Conservation (phyloP, 2,797 vertebrate species). For the Tachyglossus aculeatus region DNA sequence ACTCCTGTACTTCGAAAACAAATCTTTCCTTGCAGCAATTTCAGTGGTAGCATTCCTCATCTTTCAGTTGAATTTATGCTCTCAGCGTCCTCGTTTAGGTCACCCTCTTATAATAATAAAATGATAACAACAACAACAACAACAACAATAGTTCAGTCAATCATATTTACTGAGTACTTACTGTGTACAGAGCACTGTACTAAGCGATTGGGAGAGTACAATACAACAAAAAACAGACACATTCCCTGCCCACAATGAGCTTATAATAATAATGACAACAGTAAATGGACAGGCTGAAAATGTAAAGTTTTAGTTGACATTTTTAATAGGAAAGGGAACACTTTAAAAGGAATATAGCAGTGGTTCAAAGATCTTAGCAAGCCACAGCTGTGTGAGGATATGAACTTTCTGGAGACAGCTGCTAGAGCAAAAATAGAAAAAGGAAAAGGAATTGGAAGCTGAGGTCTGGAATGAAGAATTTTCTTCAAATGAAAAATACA, state of each 20-base stretch:
- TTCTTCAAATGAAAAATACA: neutral
- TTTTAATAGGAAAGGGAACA: slow-evolving; percentile 9
- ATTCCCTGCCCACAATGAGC: no score
- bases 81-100: neutral
- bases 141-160: no score
- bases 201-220: no score
- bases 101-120: neutral
- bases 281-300: neutral
- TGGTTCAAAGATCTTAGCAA: neutral
- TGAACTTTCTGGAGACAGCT: neutral
- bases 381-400: neutral
- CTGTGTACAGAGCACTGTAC: no score
- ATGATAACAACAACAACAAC: neutral
- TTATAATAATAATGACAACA: no score
- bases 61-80: neutral
- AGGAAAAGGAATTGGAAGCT: neutral
- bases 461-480: neutral
- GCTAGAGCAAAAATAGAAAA: slow-evolving; percentile 2
- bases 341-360: neutral
- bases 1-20: neutral
- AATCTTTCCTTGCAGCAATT: neutral
- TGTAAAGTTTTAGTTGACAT: neutral
- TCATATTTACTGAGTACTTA: no score
- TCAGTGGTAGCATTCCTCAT: neutral
- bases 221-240: no score